phyloP scores from a whole-genome alignment of 1,140 invertebrate species.

The Tetramorium alpestre region DNA sequence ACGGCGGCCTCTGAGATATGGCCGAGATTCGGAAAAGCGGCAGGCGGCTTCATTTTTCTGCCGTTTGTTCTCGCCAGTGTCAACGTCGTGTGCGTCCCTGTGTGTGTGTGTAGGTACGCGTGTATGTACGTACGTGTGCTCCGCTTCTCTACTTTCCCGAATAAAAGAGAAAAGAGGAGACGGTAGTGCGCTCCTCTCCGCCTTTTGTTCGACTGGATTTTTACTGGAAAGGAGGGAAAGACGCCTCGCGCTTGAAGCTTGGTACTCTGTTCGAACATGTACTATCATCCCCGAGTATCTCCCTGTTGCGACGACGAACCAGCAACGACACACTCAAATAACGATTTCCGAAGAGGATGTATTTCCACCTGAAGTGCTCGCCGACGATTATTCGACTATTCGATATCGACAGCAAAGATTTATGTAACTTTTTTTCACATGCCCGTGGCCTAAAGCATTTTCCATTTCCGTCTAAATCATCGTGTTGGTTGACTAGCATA shows the following conservation, averaged over 20 bases:
- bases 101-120: background rate
- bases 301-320: conserved; percentile 40
- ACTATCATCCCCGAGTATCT: conserved; percentile 45
- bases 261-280: conserved; percentile 44
- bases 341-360: conserved; percentile 43
- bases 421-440: conserved; percentile 1
- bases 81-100: conserved; percentile 13
- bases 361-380: conserved; percentile 31
- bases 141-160: background rate
- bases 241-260: conserved; percentile 4
- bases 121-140: no score
- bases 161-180: conserved; percentile 39
- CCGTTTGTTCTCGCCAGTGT: conserved; percentile 67
- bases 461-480: background rate
- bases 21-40: conserved; percentile 65
- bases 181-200: background rate
- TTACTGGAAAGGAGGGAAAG: conserved; percentile 14
- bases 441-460: background rate
- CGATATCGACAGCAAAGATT: conserved; percentile 24
- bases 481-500: background rate
- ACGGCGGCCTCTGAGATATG: conserved; percentile 66
- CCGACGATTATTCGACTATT: conserved; percentile 32
- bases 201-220: conserved; percentile 52
- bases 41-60: conserved; percentile 72
- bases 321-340: conserved; percentile 51